Evolutionary conservation across 64 coral and sea anemone species (phyloP), one percentile per base, ranked within the genome.

Genomic region (Astreopora myriophthalma): DNA sequence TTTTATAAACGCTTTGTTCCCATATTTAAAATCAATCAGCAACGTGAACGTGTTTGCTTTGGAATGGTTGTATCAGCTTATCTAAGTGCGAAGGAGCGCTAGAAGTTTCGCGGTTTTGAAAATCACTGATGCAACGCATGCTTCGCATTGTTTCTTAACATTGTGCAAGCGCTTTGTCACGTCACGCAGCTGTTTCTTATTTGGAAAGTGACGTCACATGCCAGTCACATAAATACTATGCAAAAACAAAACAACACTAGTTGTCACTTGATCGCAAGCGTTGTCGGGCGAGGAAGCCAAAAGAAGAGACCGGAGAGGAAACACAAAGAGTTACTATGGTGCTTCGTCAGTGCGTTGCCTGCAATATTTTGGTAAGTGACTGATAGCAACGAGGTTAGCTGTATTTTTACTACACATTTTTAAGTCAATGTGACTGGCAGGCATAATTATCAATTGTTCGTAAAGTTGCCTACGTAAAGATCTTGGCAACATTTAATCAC

Each of bases 341-440:
- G 40, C 38, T 78, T 16, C 75, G 25, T 28, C 75, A 78, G 44
- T 78, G 75, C n/a, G 40, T 78, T 51, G 75, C 75, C 13, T 78
- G 75, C 13, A 78, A 78, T 52, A 78, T 49, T 27, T 44, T 78
- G 75, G 75, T 78, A 78, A 51, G 75, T 52, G 23, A 20, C 20
- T 66, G 62, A 66, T 10, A n/a, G n/a, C n/a, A n/a, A n/a, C n/a
- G n/a, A n/a, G n/a, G n/a, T n/a, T 28, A 27, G 8, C n/a, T 24
- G 7, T 6, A 2, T 19, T 27, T 17, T 60, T 16, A 17, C 3
- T 13, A 60, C 20, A 16, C 19, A 3, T 20, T 11, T 60, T n/a
- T n/a, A n/a, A n/a, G n/a, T n/a, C n/a, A n/a, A n/a, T n/a, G n/a
- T n/a, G n/a, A n/a, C n/a, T n/a, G n/a, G n/a, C n/a, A n/a, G n/a